These are phyloP conservation scores for Lindbergichthys nudifrons DNA, from an alignment of 2,797 vertebrate species.

Conservation along the genomic window DNA sequence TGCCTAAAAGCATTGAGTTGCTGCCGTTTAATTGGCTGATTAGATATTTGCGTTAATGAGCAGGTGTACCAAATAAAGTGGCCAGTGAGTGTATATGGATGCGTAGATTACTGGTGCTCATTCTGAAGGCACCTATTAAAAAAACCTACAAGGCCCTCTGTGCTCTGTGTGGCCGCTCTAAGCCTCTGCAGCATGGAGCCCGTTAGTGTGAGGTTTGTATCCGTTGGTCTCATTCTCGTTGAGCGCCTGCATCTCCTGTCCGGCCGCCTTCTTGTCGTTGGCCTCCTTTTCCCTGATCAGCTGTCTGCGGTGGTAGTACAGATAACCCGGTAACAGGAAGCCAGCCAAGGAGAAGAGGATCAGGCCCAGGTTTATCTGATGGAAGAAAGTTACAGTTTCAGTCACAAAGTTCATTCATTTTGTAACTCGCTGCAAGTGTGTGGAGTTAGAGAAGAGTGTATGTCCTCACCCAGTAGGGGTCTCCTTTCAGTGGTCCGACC, in stretches of 20 bases:
- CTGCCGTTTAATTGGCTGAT: too few relatives aligned
- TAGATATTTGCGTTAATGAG: too few relatives aligned
- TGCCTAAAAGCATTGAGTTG: too few relatives aligned
- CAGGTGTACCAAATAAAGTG: too few relatives aligned
- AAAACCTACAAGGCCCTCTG: slow-evolving; percentile 19
- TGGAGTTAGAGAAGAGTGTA: too few relatives aligned
- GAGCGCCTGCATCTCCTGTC: slow-evolving; percentile 72
- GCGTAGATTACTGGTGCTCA: slow-evolving; percentile 25
- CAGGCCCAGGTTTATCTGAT: slow-evolving; percentile 89
- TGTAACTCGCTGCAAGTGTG: not conserved
- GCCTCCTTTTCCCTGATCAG: slow-evolving; percentile 72
- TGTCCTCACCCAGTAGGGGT: slow-evolving; percentile 88
- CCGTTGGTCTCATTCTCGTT: slow-evolving; percentile 67
- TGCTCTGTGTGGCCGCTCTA: slow-evolving; percentile 26
- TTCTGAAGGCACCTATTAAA: slow-evolving; percentile 48
- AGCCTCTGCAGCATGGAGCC: slow-evolving; percentile 66
- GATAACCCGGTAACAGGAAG: slow-evolving; percentile 90
- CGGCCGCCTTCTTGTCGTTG: slow-evolving; percentile 44
- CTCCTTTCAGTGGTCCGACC: slow-evolving; percentile 85
- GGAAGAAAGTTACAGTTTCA: not conserved
- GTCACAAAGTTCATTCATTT: not conserved
- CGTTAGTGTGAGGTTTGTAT: slow-evolving; percentile 71
- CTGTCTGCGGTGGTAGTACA: slow-evolving; percentile 84
- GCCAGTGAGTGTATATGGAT: not conserved
- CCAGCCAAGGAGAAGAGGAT: slow-evolving; percentile 87